Base-by-base conservation (phyloP, 1,140 invertebrate genomes). In the Thaumetopoea pityocampa region DNA sequence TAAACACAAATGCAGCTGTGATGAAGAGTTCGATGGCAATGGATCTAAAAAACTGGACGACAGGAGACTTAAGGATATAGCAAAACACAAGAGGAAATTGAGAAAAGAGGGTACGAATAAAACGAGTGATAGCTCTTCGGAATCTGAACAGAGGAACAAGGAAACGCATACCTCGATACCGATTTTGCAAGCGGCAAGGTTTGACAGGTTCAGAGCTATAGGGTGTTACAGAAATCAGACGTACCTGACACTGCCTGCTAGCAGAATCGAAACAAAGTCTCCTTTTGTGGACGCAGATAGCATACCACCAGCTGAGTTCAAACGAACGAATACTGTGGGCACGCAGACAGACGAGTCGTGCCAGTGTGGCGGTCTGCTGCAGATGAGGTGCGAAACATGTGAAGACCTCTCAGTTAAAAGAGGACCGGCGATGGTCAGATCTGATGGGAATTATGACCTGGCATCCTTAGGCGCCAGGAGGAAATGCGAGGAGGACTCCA, bases 1-100 rank as follows among this genome's bases (percentile, higher is more conserved):
- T 0, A 93, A 93, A 59, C 90, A 92, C 51, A 88, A 89, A 44
- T 92, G 90, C 76, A 87, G 69, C 16, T 90, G 87, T 55, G 88
- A 90, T 50, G 88, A 89, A 11, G 89, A 90, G 47, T 82, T 81
- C 0, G 83, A 78, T 42, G 68, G 76, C 5, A 69, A 61, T 10
- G 67, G 62, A 29, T 23, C 66, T 8, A 78, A 76, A 48, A 73
- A 67, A 42, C 37, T 80, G n/a, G 77, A 85, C 49, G 79, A 84
- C 29, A 43, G 65, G 7, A 38, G 76, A 11, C 17, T 77, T 23
- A 85, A 84, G 51, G 81, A 85, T 35, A 79, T 85, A 44, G 83
- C 81, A 4, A 85, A 85, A 62, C 78, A 83, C 42, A 85, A 81
- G 46, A 50, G 85, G 8, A 59, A 78, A 15, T 36, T 81, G 51